Percentiles rank a stretch among this genome's conserved stretches.
These are phyloP conservation scores for Pantherophis guttatus DNA, from an alignment of 2,113 vertebrate genomes.

Conservation along the genomic window DNA sequence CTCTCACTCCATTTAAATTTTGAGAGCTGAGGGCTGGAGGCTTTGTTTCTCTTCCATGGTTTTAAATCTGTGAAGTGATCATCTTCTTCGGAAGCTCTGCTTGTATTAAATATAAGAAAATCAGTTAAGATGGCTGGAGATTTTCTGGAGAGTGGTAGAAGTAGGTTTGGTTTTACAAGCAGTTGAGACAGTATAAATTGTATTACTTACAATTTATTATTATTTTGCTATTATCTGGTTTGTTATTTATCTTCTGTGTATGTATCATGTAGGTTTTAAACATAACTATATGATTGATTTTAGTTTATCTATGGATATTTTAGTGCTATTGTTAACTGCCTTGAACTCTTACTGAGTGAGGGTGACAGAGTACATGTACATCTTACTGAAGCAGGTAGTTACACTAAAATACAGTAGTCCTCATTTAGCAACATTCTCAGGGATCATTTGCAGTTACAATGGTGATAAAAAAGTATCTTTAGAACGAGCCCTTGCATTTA, in stretches of 20 bases:
- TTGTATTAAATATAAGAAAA: background rate
- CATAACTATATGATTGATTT: background rate
- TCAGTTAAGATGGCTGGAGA: background rate
- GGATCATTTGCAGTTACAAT: background rate
- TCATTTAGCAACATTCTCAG: background rate
- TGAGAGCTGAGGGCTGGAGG: background rate
- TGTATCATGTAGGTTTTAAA: no score
- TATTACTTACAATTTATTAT: background rate
- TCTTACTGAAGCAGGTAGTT: background rate
- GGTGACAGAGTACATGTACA: background rate
- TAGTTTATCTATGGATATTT: background rate
- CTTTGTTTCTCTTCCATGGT: background rate
- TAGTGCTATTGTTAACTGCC: background rate
- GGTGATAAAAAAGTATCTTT: background rate
- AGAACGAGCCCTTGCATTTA: background rate
- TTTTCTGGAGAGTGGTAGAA: background rate
- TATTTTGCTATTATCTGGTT: background rate
- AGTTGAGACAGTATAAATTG: background rate
- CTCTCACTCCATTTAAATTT: background rate
- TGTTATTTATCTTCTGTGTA: no score
- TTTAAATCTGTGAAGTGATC: background rate
- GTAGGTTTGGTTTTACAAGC: background rate
- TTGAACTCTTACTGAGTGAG: background rate
- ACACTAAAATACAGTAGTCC: background rate
- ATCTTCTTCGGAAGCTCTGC: background rate